Evolutionary conservation across 2,888 invertebrate species (phyloP).

Genomic region (Allophyes oxyacanthae): DNA sequence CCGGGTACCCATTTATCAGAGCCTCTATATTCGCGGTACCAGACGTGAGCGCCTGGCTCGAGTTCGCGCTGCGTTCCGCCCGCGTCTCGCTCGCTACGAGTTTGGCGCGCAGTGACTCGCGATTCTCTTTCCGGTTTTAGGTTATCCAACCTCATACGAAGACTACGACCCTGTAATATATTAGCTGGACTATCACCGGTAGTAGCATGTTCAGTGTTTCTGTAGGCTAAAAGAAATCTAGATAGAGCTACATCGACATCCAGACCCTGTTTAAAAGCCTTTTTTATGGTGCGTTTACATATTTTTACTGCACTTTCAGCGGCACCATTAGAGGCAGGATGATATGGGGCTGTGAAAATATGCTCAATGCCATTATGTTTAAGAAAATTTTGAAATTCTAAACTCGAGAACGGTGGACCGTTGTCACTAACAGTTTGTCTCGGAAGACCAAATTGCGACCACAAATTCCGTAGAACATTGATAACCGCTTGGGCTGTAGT

Average conservation of each 20-base stretch:
- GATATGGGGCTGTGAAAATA: not conserved
- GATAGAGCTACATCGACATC: conserved; percentile 27
- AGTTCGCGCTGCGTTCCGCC: not conserved
- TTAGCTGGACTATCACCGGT: conserved; percentile 40
- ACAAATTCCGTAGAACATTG: not conserved
- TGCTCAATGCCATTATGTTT: conserved; percentile 6
- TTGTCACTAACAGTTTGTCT: conserved; percentile 7
- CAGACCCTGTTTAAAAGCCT: conserved; percentile 26
- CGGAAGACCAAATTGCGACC: conserved; percentile 4
- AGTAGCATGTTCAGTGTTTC: conserved; percentile 35
- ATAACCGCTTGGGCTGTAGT: conserved; percentile 3
- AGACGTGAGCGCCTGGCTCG: not conserved
- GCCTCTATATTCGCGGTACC: conserved; percentile 2
- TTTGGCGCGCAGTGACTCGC: not conserved
- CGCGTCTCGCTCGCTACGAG: not conserved
- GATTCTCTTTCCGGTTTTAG: conserved; percentile 10
- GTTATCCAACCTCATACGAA: conserved; percentile 32
- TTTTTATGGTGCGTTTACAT: conserved; percentile 48
- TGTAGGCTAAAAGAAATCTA: conserved; percentile 37
- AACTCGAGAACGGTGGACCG: conserved; percentile 2
- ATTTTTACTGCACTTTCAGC: conserved; percentile 50
- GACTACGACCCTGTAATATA: conserved; percentile 16
- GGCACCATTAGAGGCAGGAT: conserved; percentile 44
- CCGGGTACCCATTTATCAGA: not conserved
- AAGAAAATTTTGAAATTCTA: conserved; percentile 4